Evolutionary conservation across 1,140 invertebrate genomes (phyloP), one percentile per base, ranked within the genome.

Genomic region (Leptinotarsa texana): DNA sequence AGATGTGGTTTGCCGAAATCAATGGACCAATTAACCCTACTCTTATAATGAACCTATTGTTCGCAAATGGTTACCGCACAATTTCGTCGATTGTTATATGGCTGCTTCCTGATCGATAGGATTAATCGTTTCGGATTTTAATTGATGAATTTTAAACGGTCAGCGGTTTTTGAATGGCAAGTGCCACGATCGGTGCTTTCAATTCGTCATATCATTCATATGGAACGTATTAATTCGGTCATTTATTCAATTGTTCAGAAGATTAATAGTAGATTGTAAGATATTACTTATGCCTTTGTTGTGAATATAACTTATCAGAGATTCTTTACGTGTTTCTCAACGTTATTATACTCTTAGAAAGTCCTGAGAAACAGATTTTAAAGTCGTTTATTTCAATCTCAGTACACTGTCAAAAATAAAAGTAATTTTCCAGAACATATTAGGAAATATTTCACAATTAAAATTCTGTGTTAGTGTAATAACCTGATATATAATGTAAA

Each of bases 11-110:
- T n/a, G 63, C 17, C 65, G 63, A 21, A 74, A 74, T 74, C 72
- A 74, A 74, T 74, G 72, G 72, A 74, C 33, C 72, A 74, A 74
- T 74, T 74, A 74, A 74, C 72, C 63, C 72, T 67, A 47, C 63
- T 57, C 6, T 22, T 42, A 74, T 73, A 74, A 74, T 67, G 65
- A 67, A 67, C 18, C 51, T 63, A 49, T 66, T 74, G 42, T 63
- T 67, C 21, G 65, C 65, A 67, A 67, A 67, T 67, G 24, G 18
- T 27, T 24, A 24, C 65, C 24, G 65, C 65, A 27, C 24, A 24
- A 22, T 21, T 63, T 63, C 24, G 63, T 63, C 63, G 63, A 63
- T 63, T 63, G 63, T 63, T 63, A 24, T 63, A 24, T 24, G 3
- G 63, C 17, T 67, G 65, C 65, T 67, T 67, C 65, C 65, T 67